A percentile compares a stretch with the other conserved stretches of the same genome.
Evolutionary conservation across 2,797 vertebrate genomes (phyloP).

Genomic region (Alcedo quadribrachys): DNA sequence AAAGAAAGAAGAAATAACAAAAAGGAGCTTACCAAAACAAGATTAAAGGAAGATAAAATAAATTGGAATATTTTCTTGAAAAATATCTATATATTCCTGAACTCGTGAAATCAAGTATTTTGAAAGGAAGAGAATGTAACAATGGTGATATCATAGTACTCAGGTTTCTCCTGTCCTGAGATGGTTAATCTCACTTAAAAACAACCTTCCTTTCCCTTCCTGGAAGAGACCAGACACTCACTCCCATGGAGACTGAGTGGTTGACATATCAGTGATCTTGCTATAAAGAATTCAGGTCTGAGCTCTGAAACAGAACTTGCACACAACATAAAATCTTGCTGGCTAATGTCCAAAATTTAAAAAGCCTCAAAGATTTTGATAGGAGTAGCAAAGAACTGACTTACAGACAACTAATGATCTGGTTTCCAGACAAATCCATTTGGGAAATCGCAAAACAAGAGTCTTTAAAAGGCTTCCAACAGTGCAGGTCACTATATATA

Average conservation of each 20-base stretch:
- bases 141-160: neutral
- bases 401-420: slow-evolving; percentile 58
- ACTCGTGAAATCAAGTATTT: neutral
- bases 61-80: neutral
- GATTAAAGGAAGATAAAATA: neutral
- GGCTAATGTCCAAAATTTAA: slow-evolving; percentile 43
- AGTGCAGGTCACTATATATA: slow-evolving; percentile 15
- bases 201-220: neutral
- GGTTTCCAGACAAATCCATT: slow-evolving; percentile 65
- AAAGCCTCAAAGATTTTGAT: slow-evolving; percentile 50
- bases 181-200: slow-evolving; percentile 23
- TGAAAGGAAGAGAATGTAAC: neutral
- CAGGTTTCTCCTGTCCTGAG: neutral
- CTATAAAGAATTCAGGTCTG: slow-evolving; percentile 47
- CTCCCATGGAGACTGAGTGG: neutral
- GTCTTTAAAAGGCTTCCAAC: slow-evolving; percentile 56
- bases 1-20: neutral
- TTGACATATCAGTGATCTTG: slow-evolving; percentile 42
- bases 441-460: slow-evolving; percentile 43
- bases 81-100: neutral
- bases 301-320: slow-evolving; percentile 29
- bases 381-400: slow-evolving; percentile 7
- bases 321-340: slow-evolving; percentile 50
- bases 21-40: neutral
- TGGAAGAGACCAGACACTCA: neutral